Evolutionary conservation across 2,888 invertebrate species (phyloP), one percentile per base, ranked within the genome.

Genomic region (Ephialtes manifestator): DNA sequence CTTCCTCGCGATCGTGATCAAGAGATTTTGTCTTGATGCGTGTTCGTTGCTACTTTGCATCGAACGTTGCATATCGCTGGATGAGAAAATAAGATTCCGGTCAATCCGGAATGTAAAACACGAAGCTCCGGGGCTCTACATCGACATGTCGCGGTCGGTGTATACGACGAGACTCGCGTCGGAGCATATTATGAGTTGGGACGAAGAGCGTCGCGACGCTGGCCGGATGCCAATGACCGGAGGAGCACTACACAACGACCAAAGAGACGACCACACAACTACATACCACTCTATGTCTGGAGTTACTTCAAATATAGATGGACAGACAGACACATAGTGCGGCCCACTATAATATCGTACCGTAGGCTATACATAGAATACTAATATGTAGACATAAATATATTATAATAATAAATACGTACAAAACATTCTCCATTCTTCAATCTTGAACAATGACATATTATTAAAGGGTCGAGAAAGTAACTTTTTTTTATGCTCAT

Each of bases 211-310:
- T 85, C 85, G 82, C 85, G 85, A 85, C 85, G 85, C 78, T 85
- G 85, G 82, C 55, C 75, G 55, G 82, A 82, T 85, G 85, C 85
- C 85, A 85, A 85, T 85, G 85, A 85, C 85, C 85, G 85, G 65
- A 75, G 74, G 78, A 82, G 79, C 70, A 58, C 81, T 53, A 75
- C 63, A 72, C 76, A 48, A 78, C 55, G 67, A 67, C 67, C 81
- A 72, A 72, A 75, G 55, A 72, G 67, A 78, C 75, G n/a, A 58
- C 46, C 24, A 43, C 72, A 58, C 72, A 20, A 65, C 24, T 15
- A 39, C 65, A 53, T 51, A 58, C 60, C 46, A 55, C 63, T 55
- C 58, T 70, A 71, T 77, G 84, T 85, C 84, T 75, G 84, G 67
- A 46, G 70, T 74, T 55, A 77, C 63, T 71, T 78, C 68, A 71